Base-by-base conservation (phyloP, 2,113 vertebrate genomes). In the Macrotis lagotis region DNA sequence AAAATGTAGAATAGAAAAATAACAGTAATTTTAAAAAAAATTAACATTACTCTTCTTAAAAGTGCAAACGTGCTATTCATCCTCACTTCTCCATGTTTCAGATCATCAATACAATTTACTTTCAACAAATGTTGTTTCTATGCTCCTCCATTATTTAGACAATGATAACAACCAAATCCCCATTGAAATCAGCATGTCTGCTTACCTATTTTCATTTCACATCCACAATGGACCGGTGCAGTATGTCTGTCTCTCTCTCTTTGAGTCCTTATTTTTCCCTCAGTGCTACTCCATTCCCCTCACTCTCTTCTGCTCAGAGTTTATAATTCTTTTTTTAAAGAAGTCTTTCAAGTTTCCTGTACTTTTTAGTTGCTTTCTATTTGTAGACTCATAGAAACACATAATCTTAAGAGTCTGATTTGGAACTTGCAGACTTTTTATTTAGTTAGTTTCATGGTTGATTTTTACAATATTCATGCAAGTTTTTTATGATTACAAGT, bases 11-110 rank as follows among this genome's bases (percentile, higher is more conserved):
- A 90, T 90, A 44, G n/a, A 44, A 83, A 44, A 83, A 44, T 19
- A 83, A 44, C 19, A 83, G 44, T 8, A 93, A 50, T 48, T 50
- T 94, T 94, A 94, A 89, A 50, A 96, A 94, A 95, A 96, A 37
- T 48, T 37, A 96, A 90, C 22, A 48, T 0, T 0, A 28, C 90
- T 16, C 95, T 55, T 96, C 66, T 96, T 89, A 91, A 90, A 96
- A 95, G 91, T 37, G 11, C 49, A 66, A 88, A 88, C 53, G 83
- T 25, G 47, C 8, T 44, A 19, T 83, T 83, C 44, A 44, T 83
- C 16, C 4, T 12, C 66, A 24, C 31, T 8, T 96, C 49, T 66
- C 44, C 83, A 89, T 8, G 25, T 37, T 93, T 91, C 37, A n/a
- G 49, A 88, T 25, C 16, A 91, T 94, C 0, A 49, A 16, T n/a